Percentiles rank a stretch among this genome's conserved stretches.
Conservation (phyloP, 30 jellyfish, hydroid and myxozoan genomes). For the Chironex yamaguchii region DNA sequence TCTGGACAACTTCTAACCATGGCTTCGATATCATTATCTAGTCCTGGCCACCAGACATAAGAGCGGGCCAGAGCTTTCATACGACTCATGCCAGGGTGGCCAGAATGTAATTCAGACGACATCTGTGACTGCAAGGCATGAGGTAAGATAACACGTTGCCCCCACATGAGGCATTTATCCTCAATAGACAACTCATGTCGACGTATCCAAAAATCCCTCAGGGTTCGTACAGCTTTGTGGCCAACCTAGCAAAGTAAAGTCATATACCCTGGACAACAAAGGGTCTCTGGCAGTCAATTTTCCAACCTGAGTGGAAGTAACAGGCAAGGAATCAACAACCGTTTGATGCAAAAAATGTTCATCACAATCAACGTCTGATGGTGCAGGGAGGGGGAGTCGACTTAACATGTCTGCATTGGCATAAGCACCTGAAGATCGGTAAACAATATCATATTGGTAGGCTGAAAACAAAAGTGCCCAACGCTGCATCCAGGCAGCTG, state of each 20-base stretch:
- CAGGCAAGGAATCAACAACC: neutral
- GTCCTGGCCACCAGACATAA: slow-evolving; percentile 50
- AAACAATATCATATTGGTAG: neutral
- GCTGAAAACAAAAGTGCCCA: slow-evolving; percentile 64
- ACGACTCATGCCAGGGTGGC: slow-evolving; percentile 33
- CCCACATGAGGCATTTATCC: neutral
- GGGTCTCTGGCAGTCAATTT: neutral
- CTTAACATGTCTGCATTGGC: slow-evolving; percentile 28
- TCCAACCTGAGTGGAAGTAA: neutral
- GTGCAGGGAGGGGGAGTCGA: slow-evolving; percentile 22
- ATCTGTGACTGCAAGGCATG: neutral
- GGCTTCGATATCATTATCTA: slow-evolving; percentile 23
- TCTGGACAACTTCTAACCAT: too few species aligned
- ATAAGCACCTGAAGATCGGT: neutral
- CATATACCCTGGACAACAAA: neutral
- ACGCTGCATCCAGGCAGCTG: slow-evolving; percentile 68
- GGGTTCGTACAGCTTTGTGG: neutral
- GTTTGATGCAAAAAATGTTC: too few species aligned
- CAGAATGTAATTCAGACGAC: slow-evolving; percentile 20
- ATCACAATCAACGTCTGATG: neutral
- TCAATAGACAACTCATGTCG: neutral
- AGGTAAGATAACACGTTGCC: slow-evolving; percentile 1
- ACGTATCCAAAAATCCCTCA: neutral
- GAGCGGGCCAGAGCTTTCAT: slow-evolving; percentile 24
- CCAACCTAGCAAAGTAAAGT: neutral